Base-by-base conservation (phyloP, 2,113 vertebrate genomes). In the Connochaetes taurinus region DNA sequence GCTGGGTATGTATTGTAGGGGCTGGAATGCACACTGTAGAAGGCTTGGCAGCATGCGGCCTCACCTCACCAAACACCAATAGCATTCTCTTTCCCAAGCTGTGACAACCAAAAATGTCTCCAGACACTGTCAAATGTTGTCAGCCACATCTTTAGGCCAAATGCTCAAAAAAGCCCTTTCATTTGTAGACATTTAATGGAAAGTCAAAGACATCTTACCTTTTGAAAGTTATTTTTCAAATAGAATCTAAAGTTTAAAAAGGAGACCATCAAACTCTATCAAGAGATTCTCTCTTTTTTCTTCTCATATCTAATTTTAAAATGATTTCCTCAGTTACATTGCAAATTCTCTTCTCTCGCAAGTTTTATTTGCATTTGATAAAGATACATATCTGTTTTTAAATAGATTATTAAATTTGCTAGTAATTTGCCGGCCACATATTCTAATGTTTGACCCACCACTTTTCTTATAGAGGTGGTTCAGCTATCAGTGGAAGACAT, bases 161-260 rank as follows among this genome's bases (percentile, higher is more conserved):
- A 92, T 33, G 76, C 5, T 57, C 36, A 91, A 82, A 60, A 62
- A 87, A 76, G 14, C 3, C 3, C 23, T 60, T 84, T 67, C n/a
- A 2, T 84, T 80, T 89, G 33, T 50, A 83, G 25, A 74, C 55
- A 17, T 76, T 94, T 91, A 87, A 40, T 36, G 52, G 11, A 86
- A 76, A 50, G 31, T 60, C 21, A 91, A 94, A 89, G 40, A 47
- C 9, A 76, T 31, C 23, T 58, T 82, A 47, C 16, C 60, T 80
- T 97, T 52, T n/a, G 7, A 80, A 78, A 50, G 33, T 85, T 6
- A 82, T 71, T 96, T 95, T 95, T 88, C 87, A 94, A 94, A 82
- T 87, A 87, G 82, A 27, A 58, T 31, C n/a, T 81, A 60, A 76
- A 43, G 47, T 85, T 88, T 74, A 27, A 91, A 76, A 52, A 91